Base-by-base conservation (phyloP, 2,797 vertebrate species). In the Trachops cirrhosus region DNA sequence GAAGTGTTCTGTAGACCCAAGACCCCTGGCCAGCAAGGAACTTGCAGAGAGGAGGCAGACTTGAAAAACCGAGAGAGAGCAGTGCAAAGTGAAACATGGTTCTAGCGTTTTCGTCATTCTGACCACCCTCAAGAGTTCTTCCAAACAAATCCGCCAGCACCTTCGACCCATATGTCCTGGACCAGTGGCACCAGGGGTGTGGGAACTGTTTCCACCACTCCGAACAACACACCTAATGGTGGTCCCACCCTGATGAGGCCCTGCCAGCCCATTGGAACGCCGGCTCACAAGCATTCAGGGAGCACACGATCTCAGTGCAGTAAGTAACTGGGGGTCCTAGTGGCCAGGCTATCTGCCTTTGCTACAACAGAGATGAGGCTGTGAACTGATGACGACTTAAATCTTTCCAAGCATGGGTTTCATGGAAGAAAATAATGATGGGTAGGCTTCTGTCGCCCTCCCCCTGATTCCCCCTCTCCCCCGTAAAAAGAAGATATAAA, bases 191-290 rank as follows among this genome's bases (percentile, higher is more conserved):
- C 26, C 15, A 59, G 54, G 41, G 46, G 9, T 64, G 78, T 41
- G 6, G 19, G 22, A 46, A 37, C 19, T 22, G 24, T 34, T 79
- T 87, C 50, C 67, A 34, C 14, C 59, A 7, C 12, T 86, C 79
- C 26, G 0, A 44, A 44, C 21, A 83, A 39, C 16, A 41, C 52
- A 19, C 50, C 44, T 32, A 29, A 11, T 11, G 54, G 54, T 11
- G 54, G 54, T 26, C 54, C 24, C 11, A 44, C 2, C 39, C 29
- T 24, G 21, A 19, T 6, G 50, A 48, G 22, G 44, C 29, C 2
- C 2, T 34, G 12, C 21, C 32, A 11, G 32, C 11, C 52, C 32
- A 12, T 3, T 0, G 3, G 64, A 26, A n/a, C 1, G 1, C 32
- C 1, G 0, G 15, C 29, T 92, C 22, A 1, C 11, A 14, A 32